Evolutionary conservation across 2,888 invertebrate genomes (phyloP).

Genomic region (Agrypnus murinus): DNA sequence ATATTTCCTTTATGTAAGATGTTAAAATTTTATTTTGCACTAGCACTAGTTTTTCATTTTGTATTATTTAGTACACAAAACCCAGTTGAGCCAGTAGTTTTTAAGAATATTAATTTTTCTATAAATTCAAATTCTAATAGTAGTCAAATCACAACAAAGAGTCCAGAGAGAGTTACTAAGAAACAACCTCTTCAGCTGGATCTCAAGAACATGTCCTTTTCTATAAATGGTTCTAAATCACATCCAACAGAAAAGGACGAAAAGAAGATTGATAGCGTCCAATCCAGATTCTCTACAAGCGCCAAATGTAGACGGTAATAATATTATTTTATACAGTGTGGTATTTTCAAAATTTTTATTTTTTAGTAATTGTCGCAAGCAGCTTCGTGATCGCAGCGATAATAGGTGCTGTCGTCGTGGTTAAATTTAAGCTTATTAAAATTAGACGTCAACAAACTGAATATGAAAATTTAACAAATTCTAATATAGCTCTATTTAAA

Average conservation of each 20-base stretch:
- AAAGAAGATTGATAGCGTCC: not conserved
- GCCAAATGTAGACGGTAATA: not conserved
- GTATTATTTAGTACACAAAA: not conserved
- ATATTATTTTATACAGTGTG: not conserved
- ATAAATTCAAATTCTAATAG: not conserved
- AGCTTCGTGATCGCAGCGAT: not conserved
- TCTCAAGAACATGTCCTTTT: not conserved
- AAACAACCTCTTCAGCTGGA: slow-evolving; percentile 6
- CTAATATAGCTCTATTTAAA: too few relatives aligned
- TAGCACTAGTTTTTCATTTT: not conserved
- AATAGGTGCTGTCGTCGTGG: not conserved
- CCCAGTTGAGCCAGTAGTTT: not conserved
- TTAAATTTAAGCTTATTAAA: too few relatives aligned
- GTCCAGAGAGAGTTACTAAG: not conserved
- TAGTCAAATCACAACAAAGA: not conserved
- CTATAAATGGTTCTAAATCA: slow-evolving; percentile 2
- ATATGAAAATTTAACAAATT: too few relatives aligned
- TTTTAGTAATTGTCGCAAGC: not conserved
- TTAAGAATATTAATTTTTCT: not conserved
- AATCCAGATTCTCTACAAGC: not conserved
- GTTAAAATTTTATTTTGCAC: not conserved
- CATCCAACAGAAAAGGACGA: not conserved
- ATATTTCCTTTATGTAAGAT: too few relatives aligned
- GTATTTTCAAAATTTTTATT: not conserved
- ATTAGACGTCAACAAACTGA: too few relatives aligned